These are phyloP conservation scores for Andrena dorsata DNA, from an alignment of 2,888 invertebrate genomes.

Conservation along the genomic window DNA sequence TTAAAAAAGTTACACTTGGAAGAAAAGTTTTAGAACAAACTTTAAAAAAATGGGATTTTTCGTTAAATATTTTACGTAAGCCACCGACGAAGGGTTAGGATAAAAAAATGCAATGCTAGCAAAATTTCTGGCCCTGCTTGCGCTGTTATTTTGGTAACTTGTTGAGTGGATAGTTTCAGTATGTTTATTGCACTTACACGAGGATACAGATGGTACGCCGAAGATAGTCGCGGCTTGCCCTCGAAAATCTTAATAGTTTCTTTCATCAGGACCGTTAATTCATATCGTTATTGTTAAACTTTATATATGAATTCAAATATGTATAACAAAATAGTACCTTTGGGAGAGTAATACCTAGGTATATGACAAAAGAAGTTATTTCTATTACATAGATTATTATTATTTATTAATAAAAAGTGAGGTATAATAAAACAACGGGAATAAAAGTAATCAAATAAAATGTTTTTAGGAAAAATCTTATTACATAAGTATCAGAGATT, in stretches of 20 bases:
- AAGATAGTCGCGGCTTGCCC: conserved; percentile 21
- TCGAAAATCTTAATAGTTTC: not conserved
- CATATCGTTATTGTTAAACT: not conserved
- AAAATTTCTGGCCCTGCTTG: conserved; percentile 44
- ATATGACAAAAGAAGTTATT: not conserved
- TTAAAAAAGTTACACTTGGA: not conserved
- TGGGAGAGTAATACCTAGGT: no score
- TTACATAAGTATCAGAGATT: not conserved
- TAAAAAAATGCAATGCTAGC: conserved; percentile 10
- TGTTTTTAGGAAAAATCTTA: not conserved
- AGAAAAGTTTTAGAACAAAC: not conserved
- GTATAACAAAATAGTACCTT: no score
- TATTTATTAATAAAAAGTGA: not conserved
- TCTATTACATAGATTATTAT: not conserved
- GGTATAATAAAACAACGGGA: not conserved
- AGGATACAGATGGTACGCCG: conserved; percentile 42
- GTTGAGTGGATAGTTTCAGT: conserved; percentile 46
- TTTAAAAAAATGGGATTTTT: not conserved
- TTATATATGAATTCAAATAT: not conserved
- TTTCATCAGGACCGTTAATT: conserved; percentile 8
- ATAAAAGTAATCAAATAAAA: not conserved
- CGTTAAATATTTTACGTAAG: not conserved
- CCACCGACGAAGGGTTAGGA: not conserved
- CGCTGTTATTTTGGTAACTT: conserved; percentile 53
- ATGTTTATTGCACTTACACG: conserved; percentile 46